Conservation (phyloP, 2,888 invertebrate species). For the Merodon equestris region DNA sequence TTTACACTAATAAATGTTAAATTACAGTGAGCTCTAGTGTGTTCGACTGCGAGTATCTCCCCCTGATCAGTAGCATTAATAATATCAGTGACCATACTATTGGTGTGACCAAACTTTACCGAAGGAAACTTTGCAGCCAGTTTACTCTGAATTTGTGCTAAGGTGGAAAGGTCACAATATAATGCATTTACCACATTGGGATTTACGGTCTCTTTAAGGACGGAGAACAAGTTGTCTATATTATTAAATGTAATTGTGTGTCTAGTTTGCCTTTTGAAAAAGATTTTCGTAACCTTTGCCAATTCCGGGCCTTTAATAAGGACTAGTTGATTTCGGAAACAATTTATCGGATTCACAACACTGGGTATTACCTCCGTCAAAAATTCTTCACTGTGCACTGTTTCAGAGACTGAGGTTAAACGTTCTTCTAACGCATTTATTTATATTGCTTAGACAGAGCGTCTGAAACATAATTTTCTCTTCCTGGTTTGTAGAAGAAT, state of each 20-base stretch:
- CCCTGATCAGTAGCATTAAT: constrained; percentile 15
- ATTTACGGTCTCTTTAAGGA: constrained; percentile 8
- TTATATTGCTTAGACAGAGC: constrained; percentile 34
- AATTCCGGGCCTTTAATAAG: not conserved
- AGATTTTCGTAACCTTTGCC: constrained; percentile 39
- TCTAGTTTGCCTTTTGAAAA: constrained; percentile 42
- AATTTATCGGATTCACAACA: constrained; percentile 17
- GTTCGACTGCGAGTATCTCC: constrained; percentile 18
- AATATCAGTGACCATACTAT: constrained; percentile 9
- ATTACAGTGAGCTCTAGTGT: constrained; percentile 41
- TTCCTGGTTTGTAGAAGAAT: constrained; percentile 39
- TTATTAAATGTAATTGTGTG: constrained; percentile 29
- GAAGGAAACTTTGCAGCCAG: constrained; percentile 14
- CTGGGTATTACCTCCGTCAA: constrained; percentile 10
- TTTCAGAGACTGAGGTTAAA: not conserved
- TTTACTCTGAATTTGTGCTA: constrained; percentile 45
- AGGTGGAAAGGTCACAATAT: constrained; percentile 35
- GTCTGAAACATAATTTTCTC: constrained; percentile 37
- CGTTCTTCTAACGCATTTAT: constrained; percentile 22
- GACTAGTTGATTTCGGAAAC: constrained; percentile 26
- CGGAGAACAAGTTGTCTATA: too few relatives aligned
- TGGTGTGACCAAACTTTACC: constrained; percentile 3
- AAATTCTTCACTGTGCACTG: constrained; percentile 26
- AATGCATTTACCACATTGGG: constrained; percentile 40
- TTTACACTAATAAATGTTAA: too few relatives aligned